Evolutionary conservation across 2,888 invertebrate species (phyloP).

Genomic region (Campaea margaritaria): DNA sequence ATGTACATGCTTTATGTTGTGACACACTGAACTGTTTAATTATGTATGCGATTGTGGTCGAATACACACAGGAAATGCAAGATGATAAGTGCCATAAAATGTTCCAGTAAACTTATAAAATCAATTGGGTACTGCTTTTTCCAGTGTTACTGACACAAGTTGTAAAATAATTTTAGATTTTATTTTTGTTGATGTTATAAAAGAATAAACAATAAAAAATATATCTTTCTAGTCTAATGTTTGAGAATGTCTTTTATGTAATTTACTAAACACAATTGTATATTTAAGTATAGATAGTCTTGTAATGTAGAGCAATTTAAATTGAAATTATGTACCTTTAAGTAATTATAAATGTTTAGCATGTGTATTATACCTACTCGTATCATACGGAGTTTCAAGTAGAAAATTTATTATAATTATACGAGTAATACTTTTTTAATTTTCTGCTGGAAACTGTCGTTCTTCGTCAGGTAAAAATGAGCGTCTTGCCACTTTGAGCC

Average conservation of each 20-base stretch:
- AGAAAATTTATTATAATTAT: neutral
- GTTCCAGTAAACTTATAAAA: conserved; percentile 9
- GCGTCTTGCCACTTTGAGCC: conserved; percentile 36
- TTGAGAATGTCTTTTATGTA: conserved; percentile 25
- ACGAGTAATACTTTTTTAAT: neutral
- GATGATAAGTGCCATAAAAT: conserved; percentile 38
- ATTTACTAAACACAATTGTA: conserved; percentile 26
- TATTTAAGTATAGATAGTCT: conserved; percentile 30
- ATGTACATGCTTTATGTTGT: neutral
- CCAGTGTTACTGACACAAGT: neutral
- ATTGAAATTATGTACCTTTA: conserved; percentile 20
- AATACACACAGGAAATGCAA: conserved; percentile 33
- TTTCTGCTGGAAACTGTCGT: conserved; percentile 1
- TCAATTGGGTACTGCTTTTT: neutral
- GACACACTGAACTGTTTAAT: neutral
- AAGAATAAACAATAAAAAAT: conserved; percentile 27
- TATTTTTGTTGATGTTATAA: conserved; percentile 36
- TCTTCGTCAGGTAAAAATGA: conserved; percentile 3
- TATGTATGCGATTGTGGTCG: conserved; percentile 3
- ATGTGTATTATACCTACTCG: conserved; percentile 21
- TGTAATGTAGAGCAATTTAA: conserved; percentile 14
- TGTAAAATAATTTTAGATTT: conserved; percentile 24
- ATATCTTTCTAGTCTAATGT: conserved; percentile 46
- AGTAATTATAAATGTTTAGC: conserved; percentile 12
- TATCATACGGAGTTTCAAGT: conserved; percentile 6